Conservation (phyloP, 2,888 invertebrate genomes). For the Phalera bucephala region DNA sequence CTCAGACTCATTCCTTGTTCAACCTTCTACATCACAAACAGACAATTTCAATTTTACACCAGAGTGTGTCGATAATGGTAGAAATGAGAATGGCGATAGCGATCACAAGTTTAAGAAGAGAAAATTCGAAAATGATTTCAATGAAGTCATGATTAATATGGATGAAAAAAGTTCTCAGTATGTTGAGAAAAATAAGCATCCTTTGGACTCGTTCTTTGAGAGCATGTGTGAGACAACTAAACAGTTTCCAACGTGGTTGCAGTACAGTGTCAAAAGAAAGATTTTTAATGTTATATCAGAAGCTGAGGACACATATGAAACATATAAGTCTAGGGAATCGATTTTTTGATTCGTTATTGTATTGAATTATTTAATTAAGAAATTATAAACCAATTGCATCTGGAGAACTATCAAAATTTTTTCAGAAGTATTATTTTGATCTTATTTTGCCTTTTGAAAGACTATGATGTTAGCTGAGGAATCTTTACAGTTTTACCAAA, state of each 20-base stretch:
- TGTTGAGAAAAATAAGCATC: conserved; percentile 20
- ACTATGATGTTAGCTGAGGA: no score
- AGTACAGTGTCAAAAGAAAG: conserved; percentile 34
- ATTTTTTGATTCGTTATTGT: conserved; percentile 27
- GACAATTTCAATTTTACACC: conserved; percentile 20
- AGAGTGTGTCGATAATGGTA: conserved; percentile 9
- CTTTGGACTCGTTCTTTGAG: conserved; percentile 30
- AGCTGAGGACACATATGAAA: conserved; percentile 33
- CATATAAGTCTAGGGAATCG: conserved; percentile 29
- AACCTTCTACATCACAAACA: conserved; percentile 28
- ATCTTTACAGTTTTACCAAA: no score
- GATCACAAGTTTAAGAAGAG: conserved; percentile 27
- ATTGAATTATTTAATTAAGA: no score
- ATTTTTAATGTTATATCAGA: conserved; percentile 32
- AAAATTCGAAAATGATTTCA: conserved; percentile 28
- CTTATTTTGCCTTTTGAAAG: no score
- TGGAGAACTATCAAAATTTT: no score
- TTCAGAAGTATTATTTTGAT: no score
- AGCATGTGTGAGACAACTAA: conserved; percentile 37
- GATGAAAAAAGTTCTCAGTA: conserved; percentile 20
- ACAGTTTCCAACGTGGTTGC: conserved; percentile 31
- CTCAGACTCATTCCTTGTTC: conserved; percentile 24
- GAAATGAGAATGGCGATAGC: background rate
- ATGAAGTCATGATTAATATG: conserved; percentile 36
- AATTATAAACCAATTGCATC: no score